phyloP scores from a whole-genome alignment of 2,888 invertebrate species.

The Cheilosia urbana region DNA sequence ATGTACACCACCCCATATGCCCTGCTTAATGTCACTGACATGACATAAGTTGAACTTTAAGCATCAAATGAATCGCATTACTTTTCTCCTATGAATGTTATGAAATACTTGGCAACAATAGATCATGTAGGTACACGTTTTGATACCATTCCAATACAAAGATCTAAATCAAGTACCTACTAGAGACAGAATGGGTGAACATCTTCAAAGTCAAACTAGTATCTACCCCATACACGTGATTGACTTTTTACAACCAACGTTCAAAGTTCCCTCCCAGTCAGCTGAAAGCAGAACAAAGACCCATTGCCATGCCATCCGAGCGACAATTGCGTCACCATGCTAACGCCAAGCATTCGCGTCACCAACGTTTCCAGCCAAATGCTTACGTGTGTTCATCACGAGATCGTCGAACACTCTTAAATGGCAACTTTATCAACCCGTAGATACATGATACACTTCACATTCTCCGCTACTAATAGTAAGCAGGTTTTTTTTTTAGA shows the following conservation, averaged over 20 bases:
- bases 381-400: conserved; percentile 33
- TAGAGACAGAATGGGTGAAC: too few species aligned
- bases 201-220: too few species aligned
- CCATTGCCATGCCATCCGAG: not conserved
- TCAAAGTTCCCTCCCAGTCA: conserved; percentile 5
- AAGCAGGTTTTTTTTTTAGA: conserved; percentile 9
- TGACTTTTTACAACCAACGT: not conserved
- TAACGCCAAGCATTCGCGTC: conserved; percentile 13
- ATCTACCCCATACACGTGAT: not conserved
- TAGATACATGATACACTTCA: not conserved
- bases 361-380: conserved; percentile 12
- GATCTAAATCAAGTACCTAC: too few species aligned
- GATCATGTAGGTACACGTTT: too few species aligned
- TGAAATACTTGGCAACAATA: too few species aligned
- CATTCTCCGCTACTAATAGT: not conserved
- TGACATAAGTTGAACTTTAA: too few species aligned
- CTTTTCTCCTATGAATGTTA: too few species aligned
- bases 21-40: too few species aligned
- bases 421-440: conserved; percentile 11
- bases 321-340: conserved; percentile 38
- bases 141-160: too few species aligned
- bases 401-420: conserved; percentile 46
- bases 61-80: too few species aligned
- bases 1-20: too few species aligned
- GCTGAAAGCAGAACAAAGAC: not conserved